A percentile compares a stretch with the other conserved stretches of the same genome.
phyloP scores from a whole-genome alignment of 2,888 invertebrate genomes.

The Drosophila histrio region DNA sequence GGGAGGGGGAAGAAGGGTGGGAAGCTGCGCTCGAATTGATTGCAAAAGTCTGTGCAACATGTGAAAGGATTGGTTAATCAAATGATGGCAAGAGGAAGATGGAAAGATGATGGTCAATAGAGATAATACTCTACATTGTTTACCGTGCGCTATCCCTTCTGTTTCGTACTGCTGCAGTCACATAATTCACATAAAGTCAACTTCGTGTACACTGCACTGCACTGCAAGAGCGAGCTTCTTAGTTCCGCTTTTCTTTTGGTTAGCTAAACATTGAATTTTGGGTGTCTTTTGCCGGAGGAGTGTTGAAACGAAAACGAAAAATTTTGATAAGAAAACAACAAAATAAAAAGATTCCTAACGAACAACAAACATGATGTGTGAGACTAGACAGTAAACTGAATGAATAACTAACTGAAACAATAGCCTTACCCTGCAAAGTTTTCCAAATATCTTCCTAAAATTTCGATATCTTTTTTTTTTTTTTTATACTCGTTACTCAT shows the following conservation, averaged over 20 bases:
- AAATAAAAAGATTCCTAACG: constrained; percentile 63
- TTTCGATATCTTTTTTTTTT: background rate
- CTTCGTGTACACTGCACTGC: constrained; percentile 31
- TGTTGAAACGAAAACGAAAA: constrained; percentile 59
- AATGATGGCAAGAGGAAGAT: background rate
- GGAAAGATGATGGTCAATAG: background rate
- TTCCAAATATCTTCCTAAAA: background rate
- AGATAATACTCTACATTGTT: no score
- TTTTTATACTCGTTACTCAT: no score
- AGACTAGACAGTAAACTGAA: constrained; percentile 57
- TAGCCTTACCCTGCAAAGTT: background rate
- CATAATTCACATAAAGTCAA: constrained; percentile 60
- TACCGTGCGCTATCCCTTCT: constrained; percentile 57
- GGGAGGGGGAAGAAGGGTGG: background rate
- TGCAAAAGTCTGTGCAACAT: constrained; percentile 29
- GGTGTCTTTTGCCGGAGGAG: constrained; percentile 62
- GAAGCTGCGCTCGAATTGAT: constrained; percentile 37
- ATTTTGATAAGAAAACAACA: constrained; percentile 58
- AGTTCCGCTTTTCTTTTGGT: constrained; percentile 16
- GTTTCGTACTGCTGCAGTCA: constrained; percentile 48
- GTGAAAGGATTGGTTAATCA: background rate
- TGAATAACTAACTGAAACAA: constrained; percentile 26
- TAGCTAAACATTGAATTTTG: constrained; percentile 72
- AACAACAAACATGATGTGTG: constrained; percentile 64
- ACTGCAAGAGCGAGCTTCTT: constrained; percentile 45